Base-by-base conservation (phyloP, 2,888 invertebrate genomes). In the Ecliptopera silaceata region DNA sequence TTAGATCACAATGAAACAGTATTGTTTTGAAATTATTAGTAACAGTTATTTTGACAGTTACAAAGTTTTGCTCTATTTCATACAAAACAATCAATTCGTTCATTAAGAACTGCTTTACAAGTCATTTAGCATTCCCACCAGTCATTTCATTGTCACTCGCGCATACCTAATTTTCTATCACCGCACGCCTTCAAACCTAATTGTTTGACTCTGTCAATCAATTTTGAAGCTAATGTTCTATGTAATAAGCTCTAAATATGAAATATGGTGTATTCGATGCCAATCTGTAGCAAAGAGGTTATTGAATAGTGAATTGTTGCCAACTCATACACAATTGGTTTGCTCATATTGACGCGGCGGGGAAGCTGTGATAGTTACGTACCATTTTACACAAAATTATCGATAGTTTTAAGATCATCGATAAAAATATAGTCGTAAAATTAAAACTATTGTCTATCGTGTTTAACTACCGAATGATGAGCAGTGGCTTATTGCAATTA, bases 221-320 rank as follows among this genome's bases (percentile, higher is more conserved):
- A 46, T 1, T 39, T 57, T 39, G 17, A 41, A 32, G 17, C 53
- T 52, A 32, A 26, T 53, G 18, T 1, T 8, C 0, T 17, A 10
- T 5, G 44, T n/a, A 12, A 54, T 61, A 61, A 31, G 51, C 52
- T 51, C n/a, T 29, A 51, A 49, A 48, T 48, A 51, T 32, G 22
- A 13, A 4, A 13, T 26, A 32, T 44, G 31, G 22, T 2, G 62
- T 62, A 56, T 61, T 72, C 71, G 86, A 87, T 85, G 86, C 74
- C 72, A 78, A 86, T 88, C 87, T 79, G 77, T 76, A 82, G 77
- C 74, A 75, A 72, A 75, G 78, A 76, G 76, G 74, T 86, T 87
- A 88, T 86, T 87, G 87, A 87, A 87, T 86, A 87, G 83, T 79
- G 74, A 77, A 78, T 80, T 83, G 86, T 80, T 80, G 82, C 75